Conservation (phyloP, 2,888 invertebrate genomes). For the Cryptocheilus praepositus region DNA sequence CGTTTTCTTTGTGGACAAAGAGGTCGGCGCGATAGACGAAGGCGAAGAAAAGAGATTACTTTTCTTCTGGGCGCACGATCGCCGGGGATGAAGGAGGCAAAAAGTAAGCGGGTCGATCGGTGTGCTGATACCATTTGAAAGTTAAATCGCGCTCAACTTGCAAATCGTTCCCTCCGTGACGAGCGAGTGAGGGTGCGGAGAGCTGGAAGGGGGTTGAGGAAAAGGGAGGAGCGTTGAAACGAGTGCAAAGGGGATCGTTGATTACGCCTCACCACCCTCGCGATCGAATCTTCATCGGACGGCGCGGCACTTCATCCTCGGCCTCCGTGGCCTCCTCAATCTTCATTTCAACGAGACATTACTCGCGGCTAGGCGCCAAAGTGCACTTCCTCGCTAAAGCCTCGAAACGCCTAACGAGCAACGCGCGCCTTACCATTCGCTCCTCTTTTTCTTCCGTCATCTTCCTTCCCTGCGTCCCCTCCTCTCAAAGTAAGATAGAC, state of each 20-base stretch:
- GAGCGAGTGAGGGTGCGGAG: too few relatives aligned
- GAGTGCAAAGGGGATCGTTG: slow-evolving; percentile 34
- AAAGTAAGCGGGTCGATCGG: slow-evolving; percentile 30
- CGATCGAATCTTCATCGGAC: slow-evolving; percentile 51
- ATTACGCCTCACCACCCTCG: slow-evolving; percentile 39
- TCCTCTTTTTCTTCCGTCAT: too few relatives aligned
- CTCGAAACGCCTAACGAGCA: too few relatives aligned
- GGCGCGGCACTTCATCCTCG: background rate
- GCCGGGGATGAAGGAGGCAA: slow-evolving; percentile 14
- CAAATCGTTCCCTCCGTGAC: slow-evolving; percentile 50
- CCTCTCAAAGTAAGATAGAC: too few relatives aligned
- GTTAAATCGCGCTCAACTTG: slow-evolving; percentile 63
- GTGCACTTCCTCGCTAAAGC: too few relatives aligned
- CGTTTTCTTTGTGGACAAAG: slow-evolving; percentile 7
- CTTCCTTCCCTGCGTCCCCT: too few relatives aligned
- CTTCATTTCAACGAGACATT: too few relatives aligned
- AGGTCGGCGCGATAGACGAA: slow-evolving; percentile 4
- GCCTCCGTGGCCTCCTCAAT: too few relatives aligned
- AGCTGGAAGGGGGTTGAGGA: background rate
- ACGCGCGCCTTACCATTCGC: too few relatives aligned
- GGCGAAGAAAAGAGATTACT: slow-evolving; percentile 35
- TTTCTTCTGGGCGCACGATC: slow-evolving; percentile 22
- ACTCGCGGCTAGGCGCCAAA: too few relatives aligned
- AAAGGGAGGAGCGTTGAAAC: background rate
- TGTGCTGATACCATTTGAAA: slow-evolving; percentile 52